phyloP scores from a whole-genome alignment of 2,888 invertebrate species.

The Hemicrepidius hirtus region DNA sequence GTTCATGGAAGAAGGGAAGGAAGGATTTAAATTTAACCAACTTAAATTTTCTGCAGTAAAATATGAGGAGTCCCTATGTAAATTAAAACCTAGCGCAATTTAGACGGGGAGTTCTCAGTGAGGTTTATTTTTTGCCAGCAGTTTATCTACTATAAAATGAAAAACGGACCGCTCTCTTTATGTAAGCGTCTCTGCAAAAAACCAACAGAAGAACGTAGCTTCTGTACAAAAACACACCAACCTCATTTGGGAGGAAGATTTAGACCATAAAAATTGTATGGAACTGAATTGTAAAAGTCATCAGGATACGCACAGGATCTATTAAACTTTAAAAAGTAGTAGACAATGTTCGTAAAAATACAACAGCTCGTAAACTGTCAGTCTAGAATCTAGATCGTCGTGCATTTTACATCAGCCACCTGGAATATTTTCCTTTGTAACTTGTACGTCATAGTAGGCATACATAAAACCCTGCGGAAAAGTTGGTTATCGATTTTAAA shows the following conservation, averaged over 20 bases:
- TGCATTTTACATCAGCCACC: slow-evolving; percentile 24
- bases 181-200: slow-evolving; percentile 30
- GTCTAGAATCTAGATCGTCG: too few species aligned
- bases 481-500: not conserved
- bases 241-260: slow-evolving; percentile 32
- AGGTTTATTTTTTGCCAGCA: slow-evolving; percentile 31
- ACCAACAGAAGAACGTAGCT: slow-evolving; percentile 16
- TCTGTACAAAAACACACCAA: slow-evolving; percentile 25
- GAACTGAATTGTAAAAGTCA: slow-evolving; percentile 33
- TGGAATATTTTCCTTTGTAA: slow-evolving; percentile 18
- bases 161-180: slow-evolving; percentile 23
- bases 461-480: not conserved
- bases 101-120: slow-evolving; percentile 21
- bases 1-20: not conserved
- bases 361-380: slow-evolving; percentile 26
- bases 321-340: slow-evolving; percentile 22
- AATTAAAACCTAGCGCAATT: slow-evolving; percentile 35
- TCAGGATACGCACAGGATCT: slow-evolving; percentile 28
- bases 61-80: slow-evolving; percentile 24
- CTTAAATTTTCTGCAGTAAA: slow-evolving; percentile 4
- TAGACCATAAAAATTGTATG: slow-evolving; percentile 29
- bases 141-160: slow-evolving; percentile 28
- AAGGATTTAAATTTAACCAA: slow-evolving; percentile 18
- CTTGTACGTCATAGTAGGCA: not conserved
- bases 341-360: slow-evolving; percentile 10